Percentiles rank a stretch among this genome's conserved stretches.
phyloP scores from a whole-genome alignment of 2,113 vertebrate species.

The Nothocercus nigrocapillus region DNA sequence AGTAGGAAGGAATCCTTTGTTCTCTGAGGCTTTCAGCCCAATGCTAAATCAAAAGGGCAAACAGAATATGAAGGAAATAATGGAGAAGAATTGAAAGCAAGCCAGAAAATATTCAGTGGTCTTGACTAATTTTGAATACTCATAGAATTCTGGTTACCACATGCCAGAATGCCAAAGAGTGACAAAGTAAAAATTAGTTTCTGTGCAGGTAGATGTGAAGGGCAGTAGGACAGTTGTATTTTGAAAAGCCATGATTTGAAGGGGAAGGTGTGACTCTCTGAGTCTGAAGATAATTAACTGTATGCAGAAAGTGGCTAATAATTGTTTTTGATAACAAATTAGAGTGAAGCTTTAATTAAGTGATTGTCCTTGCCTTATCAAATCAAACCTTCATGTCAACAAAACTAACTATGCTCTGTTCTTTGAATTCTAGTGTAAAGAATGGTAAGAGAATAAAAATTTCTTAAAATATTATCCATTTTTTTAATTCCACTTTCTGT shows the following conservation, averaged over 20 bases:
- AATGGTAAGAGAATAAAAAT: not conserved
- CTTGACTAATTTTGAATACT: not conserved
- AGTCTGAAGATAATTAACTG: not conserved
- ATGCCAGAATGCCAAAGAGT: not conserved
- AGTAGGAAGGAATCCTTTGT: not conserved
- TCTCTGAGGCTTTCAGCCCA: not conserved
- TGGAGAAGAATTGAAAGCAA: not conserved
- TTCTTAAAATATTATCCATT: not conserved
- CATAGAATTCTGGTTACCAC: not conserved
- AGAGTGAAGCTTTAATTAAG: not conserved
- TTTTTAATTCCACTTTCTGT: not conserved
- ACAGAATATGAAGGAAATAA: not conserved
- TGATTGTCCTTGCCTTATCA: not conserved
- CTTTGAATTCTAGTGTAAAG: not conserved
- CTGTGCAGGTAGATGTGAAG: not conserved
- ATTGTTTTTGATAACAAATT: not conserved
- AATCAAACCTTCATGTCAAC: not conserved
- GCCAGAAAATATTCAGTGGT: not conserved
- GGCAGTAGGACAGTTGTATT: not conserved
- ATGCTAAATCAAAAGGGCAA: not conserved
- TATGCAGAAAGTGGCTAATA: not conserved
- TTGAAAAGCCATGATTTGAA: not conserved
- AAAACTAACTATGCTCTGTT: not conserved
- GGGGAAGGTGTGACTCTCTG: not conserved
- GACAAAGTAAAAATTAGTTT: not conserved